These are phyloP conservation scores for Sussaba pulchella DNA, from an alignment of 2,888 invertebrate species.

Conservation along the genomic window DNA sequence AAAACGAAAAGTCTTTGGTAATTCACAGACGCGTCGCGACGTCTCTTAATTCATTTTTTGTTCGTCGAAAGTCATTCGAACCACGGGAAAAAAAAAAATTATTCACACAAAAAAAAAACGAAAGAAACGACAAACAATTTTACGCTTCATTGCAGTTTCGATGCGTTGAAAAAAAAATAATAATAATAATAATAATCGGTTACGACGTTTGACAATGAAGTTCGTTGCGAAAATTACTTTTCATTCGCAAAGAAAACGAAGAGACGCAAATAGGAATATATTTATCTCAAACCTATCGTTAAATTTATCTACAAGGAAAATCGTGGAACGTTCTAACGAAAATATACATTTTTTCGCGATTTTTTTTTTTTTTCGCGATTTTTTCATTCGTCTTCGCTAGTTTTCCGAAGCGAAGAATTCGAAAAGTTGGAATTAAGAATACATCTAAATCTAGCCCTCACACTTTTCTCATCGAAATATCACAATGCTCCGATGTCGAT, in stretches of 20 bases:
- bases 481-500: conserved; percentile 72
- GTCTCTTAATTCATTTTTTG: conserved; percentile 13
- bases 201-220: conserved; percentile 19
- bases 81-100: conserved; percentile 16
- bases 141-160: conserved; percentile 11
- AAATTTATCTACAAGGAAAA: conserved; percentile 25
- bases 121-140: conserved; percentile 28
- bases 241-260: conserved; percentile 7
- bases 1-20: conserved; percentile 66
- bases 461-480: conserved; percentile 73
- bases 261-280: conserved; percentile 30
- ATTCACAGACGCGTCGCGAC: conserved; percentile 63
- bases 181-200: no score
- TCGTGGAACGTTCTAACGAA: conserved; percentile 2
- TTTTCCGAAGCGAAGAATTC: conserved; percentile 24
- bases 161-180: conserved; percentile 14
- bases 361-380: conserved; percentile 12
- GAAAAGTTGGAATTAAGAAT: conserved; percentile 29
- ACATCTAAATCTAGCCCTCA: conserved; percentile 41
- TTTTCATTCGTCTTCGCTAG: background rate
- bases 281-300: conserved; percentile 21
- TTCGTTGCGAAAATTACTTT: conserved; percentile 20
- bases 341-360: conserved; percentile 33
- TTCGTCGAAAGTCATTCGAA: conserved; percentile 34
- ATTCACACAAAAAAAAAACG: conserved; percentile 10